Evolutionary conservation across 2,888 invertebrate species (phyloP), one percentile per base, ranked within the genome.

Genomic region (Phragmatobia fuliginosa): DNA sequence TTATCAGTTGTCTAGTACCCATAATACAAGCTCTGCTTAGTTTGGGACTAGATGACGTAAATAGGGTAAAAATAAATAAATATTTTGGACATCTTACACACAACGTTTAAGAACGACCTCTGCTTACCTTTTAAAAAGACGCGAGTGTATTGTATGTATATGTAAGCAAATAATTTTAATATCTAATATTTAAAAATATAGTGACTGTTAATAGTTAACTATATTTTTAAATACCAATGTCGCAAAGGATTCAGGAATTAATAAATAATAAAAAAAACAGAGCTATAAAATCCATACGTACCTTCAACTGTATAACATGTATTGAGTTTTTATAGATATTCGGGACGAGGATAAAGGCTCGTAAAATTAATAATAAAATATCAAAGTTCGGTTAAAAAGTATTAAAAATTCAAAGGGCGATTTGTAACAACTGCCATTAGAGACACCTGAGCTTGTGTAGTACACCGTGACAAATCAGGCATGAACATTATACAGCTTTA

Each of bases 401-500:
- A 63, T 75, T 72, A 75, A 84, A 85, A 83, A 85, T 85, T 86
- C 80, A 83, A 83, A 85, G 76, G 80, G 79, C 79, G 73, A 81
- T 82, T 82, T 77, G 77, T 56, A 65, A 67, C 67, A 67, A 64
- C 69, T 60, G 72, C 66, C 71, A 80, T 87, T 81, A 86, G 83
- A 73, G 69, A 81, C 87, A 87, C 86, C 84, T 86, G 86, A 77
- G 72, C 28, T 45, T 25, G 25, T 67, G 63, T 72, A 79, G 72
- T 75, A 63, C 62, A 36, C 68, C 68, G 67, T 75, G 77, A 78
- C 73, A 80, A 83, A 82, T 80, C 78, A 78, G 80, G 80, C 25
- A 81, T 78, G 74, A 80, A 80, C 79, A 79, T 75, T 76, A 80
- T 63, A 69, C 70, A 76, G 70, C 74, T 77, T 80, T 83, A 82